A percentile compares a stretch with the other conserved stretches of the same genome.
Conservation (phyloP, 2,797 vertebrate genomes). For the Melanotaenia maccullochi region DNA sequence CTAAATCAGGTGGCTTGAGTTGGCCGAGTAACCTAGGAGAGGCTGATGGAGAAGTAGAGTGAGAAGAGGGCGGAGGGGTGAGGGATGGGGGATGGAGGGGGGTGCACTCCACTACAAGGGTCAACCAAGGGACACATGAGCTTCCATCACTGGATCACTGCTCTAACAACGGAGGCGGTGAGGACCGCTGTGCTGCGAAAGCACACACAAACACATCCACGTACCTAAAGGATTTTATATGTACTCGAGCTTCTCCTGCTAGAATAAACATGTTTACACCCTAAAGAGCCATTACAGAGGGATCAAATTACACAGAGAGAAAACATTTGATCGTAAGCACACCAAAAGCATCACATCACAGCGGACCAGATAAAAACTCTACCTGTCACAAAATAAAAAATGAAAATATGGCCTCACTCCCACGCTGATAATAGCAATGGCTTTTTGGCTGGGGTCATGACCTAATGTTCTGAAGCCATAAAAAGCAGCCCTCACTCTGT, state of each 20-base stretch:
- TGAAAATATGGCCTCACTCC: constrained; percentile 49
- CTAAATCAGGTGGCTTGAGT: constrained; percentile 81
- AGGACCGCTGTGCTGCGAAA: constrained; percentile 41
- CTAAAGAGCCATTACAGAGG: constrained; percentile 25
- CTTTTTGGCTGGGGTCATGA: constrained; percentile 63
- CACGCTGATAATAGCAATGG: constrained; percentile 59
- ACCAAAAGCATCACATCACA: constrained; percentile 35
- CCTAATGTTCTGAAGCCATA: constrained; percentile 76
- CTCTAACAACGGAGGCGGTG: constrained; percentile 52
- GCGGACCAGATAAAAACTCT: constrained; percentile 43
- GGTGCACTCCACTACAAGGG: constrained; percentile 63
- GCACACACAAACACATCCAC: constrained; percentile 20
- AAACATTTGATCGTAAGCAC: constrained; percentile 39
- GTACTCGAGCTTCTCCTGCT: constrained; percentile 23
- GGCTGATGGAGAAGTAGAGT: constrained; percentile 70
- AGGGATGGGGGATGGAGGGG: constrained; percentile 17
- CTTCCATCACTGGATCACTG: constrained; percentile 69
- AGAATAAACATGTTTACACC: constrained; percentile 35
- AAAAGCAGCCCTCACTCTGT: constrained; percentile 66
- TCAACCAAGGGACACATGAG: constrained; percentile 78
- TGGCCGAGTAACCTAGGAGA: constrained; percentile 73
- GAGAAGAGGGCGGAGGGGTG: constrained; percentile 38
- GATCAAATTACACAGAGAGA: constrained; percentile 29
- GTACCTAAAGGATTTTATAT: constrained; percentile 10
- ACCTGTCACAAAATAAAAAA: constrained; percentile 64